Conservation (phyloP, 2,113 vertebrate genomes). For the Rhea americana region DNA sequence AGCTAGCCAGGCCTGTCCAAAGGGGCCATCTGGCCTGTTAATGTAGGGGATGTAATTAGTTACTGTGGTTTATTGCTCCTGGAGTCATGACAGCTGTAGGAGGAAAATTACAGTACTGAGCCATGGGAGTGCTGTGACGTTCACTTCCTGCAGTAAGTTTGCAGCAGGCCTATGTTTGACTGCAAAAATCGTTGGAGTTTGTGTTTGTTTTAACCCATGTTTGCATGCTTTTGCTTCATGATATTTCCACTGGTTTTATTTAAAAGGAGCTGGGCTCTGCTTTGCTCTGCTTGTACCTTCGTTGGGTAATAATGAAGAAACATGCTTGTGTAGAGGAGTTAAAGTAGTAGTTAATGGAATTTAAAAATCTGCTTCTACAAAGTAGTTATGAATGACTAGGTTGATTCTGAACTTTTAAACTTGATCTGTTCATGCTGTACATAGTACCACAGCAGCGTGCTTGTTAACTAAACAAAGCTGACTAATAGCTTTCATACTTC, state of each 20-base stretch:
- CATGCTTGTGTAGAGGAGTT: background rate
- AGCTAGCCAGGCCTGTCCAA: too few species aligned
- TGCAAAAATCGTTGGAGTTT: too few species aligned
- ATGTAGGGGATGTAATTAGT: accelerated
- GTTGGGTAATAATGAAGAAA: background rate
- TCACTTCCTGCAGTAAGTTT: background rate
- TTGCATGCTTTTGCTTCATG: background rate
- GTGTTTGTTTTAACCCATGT: background rate
- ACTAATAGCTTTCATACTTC: background rate
- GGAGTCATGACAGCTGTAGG: background rate
- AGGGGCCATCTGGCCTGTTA: background rate
- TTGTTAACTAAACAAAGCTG: background rate
- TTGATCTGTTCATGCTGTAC: background rate
- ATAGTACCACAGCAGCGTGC: background rate
- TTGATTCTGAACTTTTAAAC: background rate
- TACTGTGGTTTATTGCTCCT: background rate
- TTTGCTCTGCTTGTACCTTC: background rate
- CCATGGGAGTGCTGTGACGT: background rate
- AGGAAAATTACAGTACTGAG: accelerated
- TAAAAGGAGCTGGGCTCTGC: background rate
- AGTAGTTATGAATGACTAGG: background rate
- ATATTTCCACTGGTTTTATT: background rate
- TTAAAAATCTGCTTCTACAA: background rate
- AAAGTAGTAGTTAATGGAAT: background rate
- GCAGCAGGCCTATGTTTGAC: too few species aligned